Base-by-base conservation (phyloP, 2,888 invertebrate genomes). In the Lasioglossum leucozonium region DNA sequence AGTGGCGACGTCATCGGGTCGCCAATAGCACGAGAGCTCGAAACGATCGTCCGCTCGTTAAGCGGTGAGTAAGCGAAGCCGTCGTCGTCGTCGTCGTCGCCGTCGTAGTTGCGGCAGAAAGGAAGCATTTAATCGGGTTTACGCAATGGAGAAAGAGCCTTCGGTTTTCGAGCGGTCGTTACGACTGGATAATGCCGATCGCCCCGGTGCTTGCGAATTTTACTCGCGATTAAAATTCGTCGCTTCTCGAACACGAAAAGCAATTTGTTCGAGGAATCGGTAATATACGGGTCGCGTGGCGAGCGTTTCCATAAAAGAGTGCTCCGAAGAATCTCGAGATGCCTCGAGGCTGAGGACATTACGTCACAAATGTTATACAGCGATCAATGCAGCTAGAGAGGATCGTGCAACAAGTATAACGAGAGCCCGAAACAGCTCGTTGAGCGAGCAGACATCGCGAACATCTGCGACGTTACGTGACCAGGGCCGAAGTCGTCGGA, bases 381-480 rank as follows among this genome's bases (percentile, higher is more conserved):
- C 16, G 30, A 62, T 62, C 62, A 0, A 62, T 62, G 62, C 2
- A 16, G 58, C 0, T n/a, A n/a, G n/a, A n/a, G 26, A 4, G 26
- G 58, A 16, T 6, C 6, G 30, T 26, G 62, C 62, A 62, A 62
- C 62, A 62, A 62, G 62, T 62, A n/a, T n/a, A 62, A 62, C 30
- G 62, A 62, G 62, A 62, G 30, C 0, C 4, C 62, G 62, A 30
- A 62, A 62, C 62, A 62, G 30, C 26, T 30, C 30, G 62, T 62
- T 26, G 30, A 51, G 51, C 4, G 51, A 51, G 77, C 55, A 72
- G 72, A 47, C 40, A 18, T 2, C 4, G 44, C n/a, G 44, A 81
- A 73, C 86, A 82, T 82, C 82, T 86, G 86, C 47, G 73, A 82
- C 73, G 71, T 16, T 79, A 81, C 81, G 86, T 86, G 86, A 81